Base-by-base conservation (phyloP, 2,888 invertebrate species). In the Andrena fulva region DNA sequence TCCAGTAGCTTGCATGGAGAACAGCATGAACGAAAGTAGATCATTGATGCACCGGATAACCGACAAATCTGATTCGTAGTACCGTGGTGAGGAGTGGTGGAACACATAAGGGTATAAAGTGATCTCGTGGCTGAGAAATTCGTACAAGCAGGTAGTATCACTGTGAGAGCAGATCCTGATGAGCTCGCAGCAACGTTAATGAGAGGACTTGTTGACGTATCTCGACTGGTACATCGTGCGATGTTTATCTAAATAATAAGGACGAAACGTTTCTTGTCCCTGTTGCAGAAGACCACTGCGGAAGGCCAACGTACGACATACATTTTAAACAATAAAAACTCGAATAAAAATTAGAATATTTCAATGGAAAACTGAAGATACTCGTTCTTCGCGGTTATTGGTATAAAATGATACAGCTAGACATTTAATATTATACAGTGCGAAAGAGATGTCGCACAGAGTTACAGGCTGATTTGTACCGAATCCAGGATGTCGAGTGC, bases 81-180 rank as follows among this genome's bases (percentile, higher is more conserved):
- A 63, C 2, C 54, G 20, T 5, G 50, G 48, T 66, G 64, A 35
- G 48, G 33, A 16, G 20, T 42, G 64, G 42, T 35, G 66, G 48
- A 75, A 35, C 29, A 8, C n/a, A 24, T 10, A 16, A 69, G 27
- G 74, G 67, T 69, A 54, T 52, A 71, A 80, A 75, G 59, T 81
- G 81, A 82, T 70, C 74, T 82, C 81, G 77, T 77, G 68, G 54
- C 16, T 20, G 84, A 74, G 84, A 84, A 84, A 84, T 84, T 77
- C 70, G 84, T 84, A 70, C 79, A 33, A 54, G 60, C 31, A 69
- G 73, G 77, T 70, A 63, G 72, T 50, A 77, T 78, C 59, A 52
- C 63, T 77, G 80, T 80, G 84, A 77, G 84, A 84, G 72, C 80
- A 35, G 67, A 67, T 31, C 62, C 70, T n/a, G 76, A 35, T 71